Base-by-base conservation (phyloP, 2,797 vertebrate genomes). In the Anabacerthia variegaticeps region DNA sequence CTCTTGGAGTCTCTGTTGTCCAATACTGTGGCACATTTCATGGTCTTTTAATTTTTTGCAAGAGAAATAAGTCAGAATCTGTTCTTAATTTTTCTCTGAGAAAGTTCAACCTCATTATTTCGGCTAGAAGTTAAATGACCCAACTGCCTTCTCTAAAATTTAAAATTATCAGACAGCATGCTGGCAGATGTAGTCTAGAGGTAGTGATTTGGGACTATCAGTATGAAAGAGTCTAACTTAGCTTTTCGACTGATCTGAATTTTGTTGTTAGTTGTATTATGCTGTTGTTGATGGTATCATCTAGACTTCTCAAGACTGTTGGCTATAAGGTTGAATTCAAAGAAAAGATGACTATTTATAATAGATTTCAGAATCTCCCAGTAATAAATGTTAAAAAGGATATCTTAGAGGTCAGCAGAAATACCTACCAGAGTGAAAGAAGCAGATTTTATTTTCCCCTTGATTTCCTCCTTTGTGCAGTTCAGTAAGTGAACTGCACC, bases 11-110 rank as follows among this genome's bases (percentile, higher is more conserved):
- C 20, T 8, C 74, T 94, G 32, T 56, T 5, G 9, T 95, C 36
- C 75, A 59, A 65, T 66, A 66, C 17, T 34, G 11, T 87, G 89
- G 24, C 58, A 30, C 30, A 30, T 94, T 79, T 95, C 43, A 55
- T 88, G 12, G 17, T 27, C 27, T 18, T 85, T 23, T 84, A 37
- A 13, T n/a, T n/a, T 66, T 76, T 62, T 75, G 8, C 15, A 54
- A 39, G 49, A 79, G 52, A 96, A 94, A 66, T 89, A 68, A 74
- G 26, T 91, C 61, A 92, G 71, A 94, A 92, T 36, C 44, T 52
- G n/a, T 20, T 58, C 44, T 67, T 67, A 85, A 9, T 66, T 86
- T 69, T 92, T 85, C 26, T 81, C 65, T 94, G 55, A 93, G 49
- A 34, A 80, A 30, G n/a, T 69, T 93, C 58, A 87, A 19, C 34